A percentile compares a stretch with the other conserved stretches of the same genome.
Evolutionary conservation across 1,140 invertebrate species (phyloP).

Genomic region (Hestina assimilis): DNA sequence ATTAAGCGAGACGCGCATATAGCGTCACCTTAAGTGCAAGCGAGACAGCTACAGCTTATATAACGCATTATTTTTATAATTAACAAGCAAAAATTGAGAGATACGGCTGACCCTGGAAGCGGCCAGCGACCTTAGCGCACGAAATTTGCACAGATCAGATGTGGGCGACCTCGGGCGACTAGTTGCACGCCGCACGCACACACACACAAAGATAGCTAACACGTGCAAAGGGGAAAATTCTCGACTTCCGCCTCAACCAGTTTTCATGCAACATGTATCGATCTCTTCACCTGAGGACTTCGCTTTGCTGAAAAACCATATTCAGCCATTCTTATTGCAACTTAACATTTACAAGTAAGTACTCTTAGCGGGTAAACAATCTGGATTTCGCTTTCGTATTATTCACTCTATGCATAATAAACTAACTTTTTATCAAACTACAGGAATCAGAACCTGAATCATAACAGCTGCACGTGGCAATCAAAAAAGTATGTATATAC

Average conservation of each 20-base stretch:
- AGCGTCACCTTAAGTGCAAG: conserved; percentile 21
- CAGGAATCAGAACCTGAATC: background rate
- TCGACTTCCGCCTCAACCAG: conserved; percentile 54
- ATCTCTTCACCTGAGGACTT: conserved; percentile 15
- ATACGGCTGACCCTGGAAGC: conserved; percentile 67
- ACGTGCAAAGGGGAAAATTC: conserved; percentile 54
- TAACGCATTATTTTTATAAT: conserved; percentile 79
- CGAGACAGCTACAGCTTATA: conserved; percentile 54
- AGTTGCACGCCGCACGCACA: conserved; percentile 61
- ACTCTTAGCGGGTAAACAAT: too few relatives aligned
- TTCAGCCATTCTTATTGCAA: too few relatives aligned
- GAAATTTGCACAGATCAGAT: conserved; percentile 77
- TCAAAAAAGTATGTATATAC: conserved; percentile 4
- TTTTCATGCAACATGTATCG: conserved; percentile 21
- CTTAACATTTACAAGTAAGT: too few relatives aligned
- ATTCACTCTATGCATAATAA: too few relatives aligned
- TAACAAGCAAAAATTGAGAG: conserved; percentile 77
- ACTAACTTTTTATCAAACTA: too few relatives aligned
- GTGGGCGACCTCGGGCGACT: conserved; percentile 70
- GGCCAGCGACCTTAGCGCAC: conserved; percentile 65
- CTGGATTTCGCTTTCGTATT: too few relatives aligned
- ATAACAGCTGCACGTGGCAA: conserved; percentile 13
- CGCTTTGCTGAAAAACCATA: conserved; percentile 15
- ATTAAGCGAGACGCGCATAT: conserved; percentile 44
- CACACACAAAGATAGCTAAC: conserved; percentile 37